phyloP scores from a whole-genome alignment of 2,797 vertebrate species.

The Xiphophorus birchmanni region DNA sequence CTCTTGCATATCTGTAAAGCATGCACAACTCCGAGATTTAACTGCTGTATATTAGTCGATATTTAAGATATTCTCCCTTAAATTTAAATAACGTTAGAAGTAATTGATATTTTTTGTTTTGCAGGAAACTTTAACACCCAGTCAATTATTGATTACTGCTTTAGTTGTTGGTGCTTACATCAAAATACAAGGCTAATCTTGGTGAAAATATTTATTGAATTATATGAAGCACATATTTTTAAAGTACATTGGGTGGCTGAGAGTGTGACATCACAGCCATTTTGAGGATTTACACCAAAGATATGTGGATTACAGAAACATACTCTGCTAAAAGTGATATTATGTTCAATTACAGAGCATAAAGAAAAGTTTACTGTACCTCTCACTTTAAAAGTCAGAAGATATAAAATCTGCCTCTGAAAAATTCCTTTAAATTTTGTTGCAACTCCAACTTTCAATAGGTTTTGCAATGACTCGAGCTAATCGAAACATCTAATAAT shows the following conservation, averaged over 20 bases:
- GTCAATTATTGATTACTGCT: neutral
- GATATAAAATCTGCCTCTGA: neutral
- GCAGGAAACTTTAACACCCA: neutral
- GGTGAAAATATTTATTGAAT: neutral
- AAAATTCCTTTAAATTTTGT: neutral
- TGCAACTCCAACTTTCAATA: neutral
- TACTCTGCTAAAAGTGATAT: neutral
- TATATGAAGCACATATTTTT: neutral
- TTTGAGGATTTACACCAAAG: neutral
- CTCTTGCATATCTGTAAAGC: neutral
- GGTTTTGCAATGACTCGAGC: neutral
- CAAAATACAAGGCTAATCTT: neutral
- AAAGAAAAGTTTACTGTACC: neutral
- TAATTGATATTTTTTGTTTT: neutral
- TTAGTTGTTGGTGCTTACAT: neutral
- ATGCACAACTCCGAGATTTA: neutral
- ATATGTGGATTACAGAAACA: neutral
- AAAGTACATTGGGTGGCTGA: neutral
- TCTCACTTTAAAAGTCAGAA: neutral
- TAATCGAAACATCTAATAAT: neutral
- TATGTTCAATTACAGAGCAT: neutral
- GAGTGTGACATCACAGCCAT: neutral
- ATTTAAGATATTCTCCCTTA: neutral
- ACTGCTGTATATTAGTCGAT: neutral
- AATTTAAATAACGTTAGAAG: neutral